Base-by-base conservation (phyloP, 2,797 vertebrate genomes). In the Oceanodroma leucorhoa region DNA sequence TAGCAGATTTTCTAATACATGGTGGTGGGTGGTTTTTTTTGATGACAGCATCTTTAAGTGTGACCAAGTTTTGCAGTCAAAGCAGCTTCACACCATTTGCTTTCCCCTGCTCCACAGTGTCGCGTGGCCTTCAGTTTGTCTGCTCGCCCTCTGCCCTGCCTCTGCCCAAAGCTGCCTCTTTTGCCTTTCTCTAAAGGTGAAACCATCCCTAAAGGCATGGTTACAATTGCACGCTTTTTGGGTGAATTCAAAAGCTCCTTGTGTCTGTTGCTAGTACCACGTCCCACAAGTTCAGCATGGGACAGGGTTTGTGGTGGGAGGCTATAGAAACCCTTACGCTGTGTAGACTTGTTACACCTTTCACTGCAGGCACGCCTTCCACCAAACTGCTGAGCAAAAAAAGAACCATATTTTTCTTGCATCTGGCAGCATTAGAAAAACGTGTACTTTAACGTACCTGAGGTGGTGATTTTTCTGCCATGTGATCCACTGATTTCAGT, bases 311-410 rank as follows among this genome's bases (percentile, higher is more conserved):
- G 67, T 46, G 20, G 43, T 3, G 11, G 34, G 34, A 58, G 20
- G 4, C 18, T 34, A 3, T 0, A 5, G 72, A 46, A 79, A 17
- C 55, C 29, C 22, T 60, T 16, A 13, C 0, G 2, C 46, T 16
- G 3, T 16, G 20, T 32, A 20, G 45, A 9, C 27, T 11, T 19
- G 29, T 50, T 34, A 17, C 30, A 3, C 29, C 24, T 19, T 50
- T 50, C 54, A 5, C 48, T 41, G 36, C 50, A 64, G 51, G 22
- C 6, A 51, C 1, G 1, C 27, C 2, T 36, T 40, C 48, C 29
- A 34, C 17, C 82, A 66, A 62, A 66, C 2, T 22, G 26, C 54
- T 70, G 22, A 32, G 51, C 16, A 58, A 62, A 34, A 61, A 10
- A 19, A 30, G 27, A 50, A 15, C 30, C 0, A 0, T 12, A 3